These are phyloP conservation scores for Megalops cyprinoides DNA, from an alignment of 2,797 vertebrate genomes.

Conservation along the genomic window DNA sequence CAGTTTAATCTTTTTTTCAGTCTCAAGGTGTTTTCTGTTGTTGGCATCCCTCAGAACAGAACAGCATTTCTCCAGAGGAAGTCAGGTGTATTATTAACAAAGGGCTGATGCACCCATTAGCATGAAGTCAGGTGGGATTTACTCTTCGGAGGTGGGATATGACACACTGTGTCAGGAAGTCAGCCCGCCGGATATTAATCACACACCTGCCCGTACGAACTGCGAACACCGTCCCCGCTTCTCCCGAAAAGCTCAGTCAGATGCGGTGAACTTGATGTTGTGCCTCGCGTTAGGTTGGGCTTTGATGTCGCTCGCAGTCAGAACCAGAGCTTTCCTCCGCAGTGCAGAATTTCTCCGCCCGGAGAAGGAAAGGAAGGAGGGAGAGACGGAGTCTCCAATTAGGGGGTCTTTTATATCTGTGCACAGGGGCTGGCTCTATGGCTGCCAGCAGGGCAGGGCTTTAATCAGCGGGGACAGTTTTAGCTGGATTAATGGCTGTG, in stretches of 20 bases:
- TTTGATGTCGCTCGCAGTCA: conserved; percentile 25
- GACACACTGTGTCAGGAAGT: no score
- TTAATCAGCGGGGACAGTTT: not conserved
- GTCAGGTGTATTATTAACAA: not conserved
- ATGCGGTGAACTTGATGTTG: conserved; percentile 29
- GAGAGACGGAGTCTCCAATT: conserved; percentile 2
- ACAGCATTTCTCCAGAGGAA: not conserved
- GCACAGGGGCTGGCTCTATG: not conserved
- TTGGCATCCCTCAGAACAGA: not conserved
- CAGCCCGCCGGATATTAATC: not conserved
- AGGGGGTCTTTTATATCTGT: not conserved
- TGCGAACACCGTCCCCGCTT: not conserved
- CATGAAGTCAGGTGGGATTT: not conserved
- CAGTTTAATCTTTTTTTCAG: not conserved
- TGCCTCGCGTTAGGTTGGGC: not conserved
- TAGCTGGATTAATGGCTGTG: not conserved
- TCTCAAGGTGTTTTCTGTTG: not conserved
- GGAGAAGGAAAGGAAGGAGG: not conserved
- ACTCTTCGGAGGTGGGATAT: not conserved
- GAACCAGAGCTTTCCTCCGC: not conserved
- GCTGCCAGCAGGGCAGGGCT: not conserved
- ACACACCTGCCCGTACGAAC: not conserved
- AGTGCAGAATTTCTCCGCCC: not conserved
- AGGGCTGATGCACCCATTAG: not conserved
- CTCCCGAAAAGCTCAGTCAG: conserved; percentile 27